Conservation (phyloP, 1,140 invertebrate species). For the Berghia stephanieae region DNA sequence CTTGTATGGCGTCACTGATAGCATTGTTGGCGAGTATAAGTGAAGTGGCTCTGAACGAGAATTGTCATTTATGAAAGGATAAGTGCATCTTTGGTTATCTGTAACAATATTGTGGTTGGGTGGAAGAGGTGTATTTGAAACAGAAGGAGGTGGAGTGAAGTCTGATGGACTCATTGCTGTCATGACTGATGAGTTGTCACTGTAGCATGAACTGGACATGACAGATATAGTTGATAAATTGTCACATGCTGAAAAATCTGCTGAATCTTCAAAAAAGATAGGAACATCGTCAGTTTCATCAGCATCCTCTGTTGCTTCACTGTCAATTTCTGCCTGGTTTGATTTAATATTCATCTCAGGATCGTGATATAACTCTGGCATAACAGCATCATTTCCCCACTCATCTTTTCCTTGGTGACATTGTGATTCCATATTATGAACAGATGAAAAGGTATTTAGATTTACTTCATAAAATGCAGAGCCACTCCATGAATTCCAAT, state of each 20-base stretch:
- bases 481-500: no score
- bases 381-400: neutral
- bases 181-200: neutral
- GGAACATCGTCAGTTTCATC: conserved; percentile 24
- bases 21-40: neutral
- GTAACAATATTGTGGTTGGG: neutral
- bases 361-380: conserved; percentile 19
- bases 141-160: conserved; percentile 18
- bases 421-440: no score
- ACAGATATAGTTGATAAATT: neutral
- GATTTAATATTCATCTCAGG: neutral
- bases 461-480: no score
- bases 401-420: no score
- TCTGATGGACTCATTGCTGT: neutral
- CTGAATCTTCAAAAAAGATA: neutral
- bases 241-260: neutral
- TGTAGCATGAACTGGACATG: neutral
- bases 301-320: conserved; percentile 33
- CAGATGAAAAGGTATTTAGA: no score
- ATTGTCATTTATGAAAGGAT: neutral
- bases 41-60: neutral
- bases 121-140: conserved; percentile 10
- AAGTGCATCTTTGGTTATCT: neutral
- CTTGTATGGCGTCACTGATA: neutral
- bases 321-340: no score